Evolutionary conservation across 2,797 vertebrate genomes (phyloP), one percentile per base, ranked within the genome.

Genomic region (Varecia variegata): DNA sequence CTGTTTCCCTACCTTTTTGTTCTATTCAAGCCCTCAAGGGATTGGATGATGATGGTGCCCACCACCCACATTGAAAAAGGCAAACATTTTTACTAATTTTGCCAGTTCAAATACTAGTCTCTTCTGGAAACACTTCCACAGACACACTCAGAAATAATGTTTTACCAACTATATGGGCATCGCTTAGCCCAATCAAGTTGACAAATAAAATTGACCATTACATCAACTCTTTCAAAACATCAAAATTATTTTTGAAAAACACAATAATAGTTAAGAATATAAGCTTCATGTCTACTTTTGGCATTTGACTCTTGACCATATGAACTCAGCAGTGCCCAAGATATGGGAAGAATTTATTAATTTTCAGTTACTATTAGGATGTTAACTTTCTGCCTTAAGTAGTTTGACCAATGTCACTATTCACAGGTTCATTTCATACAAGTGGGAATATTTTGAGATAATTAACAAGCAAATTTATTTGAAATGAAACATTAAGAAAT

Each of bases 401-500:
- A 40, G 35, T 43, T 80, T 88, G 40, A 87, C 58, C 43, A 62
- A 38, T 17, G 3, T 94, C 60, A 71, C 18, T 87, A 27, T 35
- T 76, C 18, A 60, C 68, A 83, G 45, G 47, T 86, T 32, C 23
- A 88, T 77, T 76, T 17, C 4, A 88, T 45, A 32, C 71, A 43
- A 65, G 13, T 77, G 32, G 2, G 23, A 40, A 68, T 71, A 58
- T 82, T 83, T 77, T 91, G 47, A 93, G 35, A 73, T 71, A 82
- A 82, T 93, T 80, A 68, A 88, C 4, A 74, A 71, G 30, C 5
- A 71, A 81, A 84, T 60, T n/a, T 74, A 50, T 76, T 43, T 86
- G 27, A 82, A 93, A 86, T 86, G 12, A 96, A 70, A 54, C 30
- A 32, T 43, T 83, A 95, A 90, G 15, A 91, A 88, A 81, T 73